phyloP scores from a whole-genome alignment of 2,888 invertebrate species.

The Charanyca ferruginea region DNA sequence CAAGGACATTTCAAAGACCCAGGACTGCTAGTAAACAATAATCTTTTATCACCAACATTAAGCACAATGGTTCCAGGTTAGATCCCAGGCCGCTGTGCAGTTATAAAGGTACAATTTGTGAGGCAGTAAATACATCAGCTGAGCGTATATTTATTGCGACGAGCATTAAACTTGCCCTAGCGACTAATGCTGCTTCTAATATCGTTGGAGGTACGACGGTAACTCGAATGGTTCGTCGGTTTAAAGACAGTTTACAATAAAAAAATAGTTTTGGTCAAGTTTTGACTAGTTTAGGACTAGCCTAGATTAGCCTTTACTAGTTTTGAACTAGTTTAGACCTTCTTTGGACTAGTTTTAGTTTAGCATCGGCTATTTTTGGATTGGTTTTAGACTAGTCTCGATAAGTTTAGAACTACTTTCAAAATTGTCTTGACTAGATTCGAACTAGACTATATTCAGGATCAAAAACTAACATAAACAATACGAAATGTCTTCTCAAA shows the following conservation, averaged over 20 bases:
- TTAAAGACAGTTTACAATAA: too few species aligned
- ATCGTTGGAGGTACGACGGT: constrained; percentile 31
- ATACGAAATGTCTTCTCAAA: not conserved
- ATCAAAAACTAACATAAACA: too few species aligned
- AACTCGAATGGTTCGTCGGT: constrained; percentile 32
- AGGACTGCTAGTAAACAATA: constrained; percentile 28
- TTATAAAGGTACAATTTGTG: constrained; percentile 59
- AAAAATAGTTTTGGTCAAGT: too few species aligned
- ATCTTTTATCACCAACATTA: constrained; percentile 56
- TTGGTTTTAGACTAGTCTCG: too few species aligned
- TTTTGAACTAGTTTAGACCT: too few species aligned
- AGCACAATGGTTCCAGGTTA: constrained; percentile 49
- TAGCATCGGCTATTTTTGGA: too few species aligned
- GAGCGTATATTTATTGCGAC: constrained; percentile 73
- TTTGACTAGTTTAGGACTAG: too few species aligned
- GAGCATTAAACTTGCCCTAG: constrained; percentile 72
- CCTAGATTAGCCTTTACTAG: too few species aligned
- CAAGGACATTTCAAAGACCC: constrained; percentile 1
- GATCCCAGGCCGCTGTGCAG: constrained; percentile 44
- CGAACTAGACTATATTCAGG: too few species aligned
- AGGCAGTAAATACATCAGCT: constrained; percentile 69
- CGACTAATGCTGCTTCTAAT: constrained; percentile 74
- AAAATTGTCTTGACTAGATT: too few species aligned
- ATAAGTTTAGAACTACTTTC: too few species aligned
- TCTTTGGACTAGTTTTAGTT: too few species aligned